These are phyloP conservation scores for Myotis pilosus DNA, from an alignment of 2,797 vertebrate genomes.

Conservation along the genomic window DNA sequence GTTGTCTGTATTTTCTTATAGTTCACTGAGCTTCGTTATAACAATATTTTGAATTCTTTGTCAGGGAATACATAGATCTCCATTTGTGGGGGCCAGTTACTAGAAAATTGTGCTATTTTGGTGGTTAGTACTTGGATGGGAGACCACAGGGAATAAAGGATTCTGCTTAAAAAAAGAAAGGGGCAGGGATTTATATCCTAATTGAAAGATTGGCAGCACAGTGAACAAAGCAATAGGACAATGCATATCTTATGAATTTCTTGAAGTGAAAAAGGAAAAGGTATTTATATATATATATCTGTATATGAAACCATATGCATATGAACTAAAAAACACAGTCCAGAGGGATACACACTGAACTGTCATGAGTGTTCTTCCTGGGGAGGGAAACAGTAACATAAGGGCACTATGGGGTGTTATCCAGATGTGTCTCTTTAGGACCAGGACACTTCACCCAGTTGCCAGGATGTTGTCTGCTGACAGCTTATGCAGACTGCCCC, in stretches of 20 bases:
- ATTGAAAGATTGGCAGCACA: neutral
- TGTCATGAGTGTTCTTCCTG: neutral
- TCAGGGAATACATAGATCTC: neutral
- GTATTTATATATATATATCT: neutral
- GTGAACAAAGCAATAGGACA: neutral
- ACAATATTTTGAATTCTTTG: neutral
- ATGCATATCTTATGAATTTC: neutral
- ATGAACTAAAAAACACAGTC: neutral
- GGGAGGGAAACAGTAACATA: neutral
- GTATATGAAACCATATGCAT: neutral
- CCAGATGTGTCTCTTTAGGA: neutral
- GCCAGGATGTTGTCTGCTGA: neutral
- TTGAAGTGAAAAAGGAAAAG: neutral
- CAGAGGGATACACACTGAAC: neutral
- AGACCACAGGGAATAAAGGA: neutral
- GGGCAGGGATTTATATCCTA: neutral
- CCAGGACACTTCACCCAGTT: neutral
- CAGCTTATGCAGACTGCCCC: neutral
- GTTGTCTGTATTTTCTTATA: neutral
- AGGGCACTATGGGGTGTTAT: neutral
- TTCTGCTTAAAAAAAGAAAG: neutral
- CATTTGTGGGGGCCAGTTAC: neutral
- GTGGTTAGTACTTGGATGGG: neutral
- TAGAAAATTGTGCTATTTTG: neutral
- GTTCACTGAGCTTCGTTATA: neutral